Conservation (phyloP, 2,888 invertebrate genomes). For the Drosophila mayaguana region DNA sequence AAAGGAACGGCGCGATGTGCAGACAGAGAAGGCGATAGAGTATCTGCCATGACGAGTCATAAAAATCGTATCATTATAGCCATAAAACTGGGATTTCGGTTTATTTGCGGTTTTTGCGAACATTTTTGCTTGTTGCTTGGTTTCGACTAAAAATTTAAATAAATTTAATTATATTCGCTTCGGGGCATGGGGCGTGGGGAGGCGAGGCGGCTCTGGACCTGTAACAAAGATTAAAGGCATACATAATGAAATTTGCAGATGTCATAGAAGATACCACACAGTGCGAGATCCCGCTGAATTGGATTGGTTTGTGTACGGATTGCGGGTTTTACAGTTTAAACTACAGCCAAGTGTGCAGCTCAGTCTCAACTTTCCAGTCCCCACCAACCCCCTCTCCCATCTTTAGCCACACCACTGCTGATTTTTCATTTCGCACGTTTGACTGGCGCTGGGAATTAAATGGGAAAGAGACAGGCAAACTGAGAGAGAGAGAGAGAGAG, state of each 20-base stretch:
- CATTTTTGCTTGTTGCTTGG: constrained; percentile 43
- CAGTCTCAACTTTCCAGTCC: background rate
- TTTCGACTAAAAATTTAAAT: constrained; percentile 68
- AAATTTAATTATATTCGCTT: constrained; percentile 77
- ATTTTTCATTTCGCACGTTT: constrained; percentile 75
- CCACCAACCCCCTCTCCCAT: constrained; percentile 15
- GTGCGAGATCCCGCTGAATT: constrained; percentile 19
- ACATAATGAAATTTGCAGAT: constrained; percentile 74
- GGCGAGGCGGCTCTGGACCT: constrained; percentile 8
- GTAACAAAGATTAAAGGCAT: constrained; percentile 73
- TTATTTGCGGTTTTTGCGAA: constrained; percentile 69
- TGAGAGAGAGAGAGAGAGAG: background rate
- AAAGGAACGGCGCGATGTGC: constrained; percentile 24
- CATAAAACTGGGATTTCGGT: constrained; percentile 74
- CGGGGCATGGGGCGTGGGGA: background rate
- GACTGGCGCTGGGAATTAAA: constrained; percentile 35
- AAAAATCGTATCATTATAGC: constrained; percentile 79
- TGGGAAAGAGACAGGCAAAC: background rate
- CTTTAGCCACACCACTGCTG: constrained; percentile 48
- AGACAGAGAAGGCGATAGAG: constrained; percentile 5
- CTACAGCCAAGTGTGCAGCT: constrained; percentile 60
- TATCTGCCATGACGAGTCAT: constrained; percentile 73
- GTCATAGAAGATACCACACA: constrained; percentile 60
- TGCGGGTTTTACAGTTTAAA: constrained; percentile 37
- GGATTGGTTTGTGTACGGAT: constrained; percentile 14